Base-by-base conservation (phyloP, 2,113 vertebrate genomes). In the Chamaea fasciata region DNA sequence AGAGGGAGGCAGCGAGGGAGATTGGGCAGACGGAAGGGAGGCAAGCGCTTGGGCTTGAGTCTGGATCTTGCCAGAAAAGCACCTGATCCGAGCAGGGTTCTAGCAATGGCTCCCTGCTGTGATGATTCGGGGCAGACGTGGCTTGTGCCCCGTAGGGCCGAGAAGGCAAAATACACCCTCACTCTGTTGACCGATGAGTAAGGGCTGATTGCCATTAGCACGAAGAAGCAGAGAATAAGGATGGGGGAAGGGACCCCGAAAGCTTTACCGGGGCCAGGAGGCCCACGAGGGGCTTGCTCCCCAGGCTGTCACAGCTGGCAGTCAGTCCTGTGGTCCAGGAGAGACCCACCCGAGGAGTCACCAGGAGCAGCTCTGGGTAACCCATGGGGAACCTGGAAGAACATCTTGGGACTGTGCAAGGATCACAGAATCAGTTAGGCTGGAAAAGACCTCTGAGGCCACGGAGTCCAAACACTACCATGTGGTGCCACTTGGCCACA, bases 1-100 rank as follows among this genome's bases (percentile, higher is more conserved):
- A 4, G 19, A 33, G 27, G 11, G 9, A 10, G 16, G 3, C 5
- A 7, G 8, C 0, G 26, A 3, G 57, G 10, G 8, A 10, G 14
- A 3, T 13, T 8, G 33, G 9, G 22, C 9, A 5, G 13, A 5
- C 2, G 5, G 18, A 11, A 3, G 5, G 5, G 1, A 2, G 6
- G 11, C 4, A 1, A 20, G 31, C 0, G 3, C 2, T 27, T 27
- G 22, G 3, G 2, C 1, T 4, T 4, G 2, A 0, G 27, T 7
- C 5, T 18, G n/a, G 19, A 13, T 14, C 3, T 68, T 16, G 15
- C 11, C 19, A 1, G 37, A 28, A 47, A 28, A 11, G 8, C 22
- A 0, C 3, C 12, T 3, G 3, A 0, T 5, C 4, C 2, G 3
- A 15, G 49, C 39, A 7, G 17, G 7, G 13, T 6, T 44, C 9